Evolutionary conservation across 1,140 invertebrate genomes (phyloP).

Genomic region (Tyrophagus putrescentiae): DNA sequence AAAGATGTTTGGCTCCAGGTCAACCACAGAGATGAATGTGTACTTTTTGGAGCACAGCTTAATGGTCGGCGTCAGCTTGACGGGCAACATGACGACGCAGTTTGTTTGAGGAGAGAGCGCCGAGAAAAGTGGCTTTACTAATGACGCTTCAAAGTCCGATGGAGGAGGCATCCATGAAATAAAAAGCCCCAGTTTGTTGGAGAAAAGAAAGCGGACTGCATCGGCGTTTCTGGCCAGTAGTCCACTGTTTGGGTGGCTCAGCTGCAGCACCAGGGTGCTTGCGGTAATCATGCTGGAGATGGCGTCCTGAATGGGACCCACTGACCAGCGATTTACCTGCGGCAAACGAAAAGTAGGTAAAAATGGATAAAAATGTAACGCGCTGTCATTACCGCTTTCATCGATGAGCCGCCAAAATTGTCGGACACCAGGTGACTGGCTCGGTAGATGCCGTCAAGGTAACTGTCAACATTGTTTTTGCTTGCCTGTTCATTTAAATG

Average conservation of each 20-base stretch:
- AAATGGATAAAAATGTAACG: too few species aligned
- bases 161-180: not conserved
- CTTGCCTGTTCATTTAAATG: too few species aligned
- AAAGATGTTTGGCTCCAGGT: not conserved
- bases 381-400: too few species aligned
- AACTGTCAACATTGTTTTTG: too few species aligned
- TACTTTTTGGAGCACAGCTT: not conserved
- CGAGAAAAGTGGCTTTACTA: not conserved
- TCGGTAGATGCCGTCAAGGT: too few species aligned
- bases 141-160: too few species aligned
- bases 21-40: not conserved
- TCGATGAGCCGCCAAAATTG: too few species aligned
- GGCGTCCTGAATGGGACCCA: not conserved
- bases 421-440: too few species aligned
- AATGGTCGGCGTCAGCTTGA: not conserved
- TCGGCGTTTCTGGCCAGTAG: not conserved
- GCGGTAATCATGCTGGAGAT: not conserved
- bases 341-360: too few species aligned
- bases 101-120: not conserved
- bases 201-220: slow-evolving; percentile 6
- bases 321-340: not conserved
- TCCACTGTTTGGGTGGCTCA: not conserved
- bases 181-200: not conserved
- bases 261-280: not conserved
- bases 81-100: not conserved